Base-by-base conservation (phyloP, 2,113 vertebrate species). In the Haplochromis vanheusdeni region DNA sequence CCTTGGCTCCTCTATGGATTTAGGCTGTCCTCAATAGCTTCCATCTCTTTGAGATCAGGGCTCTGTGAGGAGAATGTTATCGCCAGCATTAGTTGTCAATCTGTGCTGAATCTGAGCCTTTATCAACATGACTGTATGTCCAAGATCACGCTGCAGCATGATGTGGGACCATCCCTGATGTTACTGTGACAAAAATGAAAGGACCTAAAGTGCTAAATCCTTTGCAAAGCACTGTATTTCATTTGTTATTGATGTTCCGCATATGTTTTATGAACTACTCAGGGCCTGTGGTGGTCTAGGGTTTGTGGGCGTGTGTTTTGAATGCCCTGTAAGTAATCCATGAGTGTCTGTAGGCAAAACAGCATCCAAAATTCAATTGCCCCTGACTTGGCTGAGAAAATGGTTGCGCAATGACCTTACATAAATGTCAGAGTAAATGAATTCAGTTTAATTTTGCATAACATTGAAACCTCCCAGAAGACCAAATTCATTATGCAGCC, bases 321-420 rank as follows among this genome's bases (percentile, higher is more conserved):
- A 47, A 26, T 54, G 80, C 23, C 17, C 82, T 83, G 21, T 82
- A 86, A 90, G 91, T 91, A 91, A 94, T 91, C 86, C 88, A 81
- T 84, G 70, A 80, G 86, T 56, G 33, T 86, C 87, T 94, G 80
- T 82, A 19, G 80, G 91, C 83, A 88, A 93, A 92, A 86, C 89
- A 56, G 82, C 87, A 81, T 88, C 83, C 82, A 54, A 93, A 92
- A 93, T 95, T 92, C 90, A 95, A 94, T 94, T 92, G 90, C 60
- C 68, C 65, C 81, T 83, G 81, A 92, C 86, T 81, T 87, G 92
- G 89, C 89, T 87, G 80, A 28, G 86, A 77, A 90, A 90, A 86
- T 86, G 81, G 89, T 92, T 90, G 89, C 92, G 87, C 82, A 85
- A 93, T 93, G 94, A 94, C 93, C 92, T 94, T 88, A 92, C 55